Evolutionary conservation across 2,797 vertebrate species (phyloP).

Genomic region (Leptodactylus fallax): DNA sequence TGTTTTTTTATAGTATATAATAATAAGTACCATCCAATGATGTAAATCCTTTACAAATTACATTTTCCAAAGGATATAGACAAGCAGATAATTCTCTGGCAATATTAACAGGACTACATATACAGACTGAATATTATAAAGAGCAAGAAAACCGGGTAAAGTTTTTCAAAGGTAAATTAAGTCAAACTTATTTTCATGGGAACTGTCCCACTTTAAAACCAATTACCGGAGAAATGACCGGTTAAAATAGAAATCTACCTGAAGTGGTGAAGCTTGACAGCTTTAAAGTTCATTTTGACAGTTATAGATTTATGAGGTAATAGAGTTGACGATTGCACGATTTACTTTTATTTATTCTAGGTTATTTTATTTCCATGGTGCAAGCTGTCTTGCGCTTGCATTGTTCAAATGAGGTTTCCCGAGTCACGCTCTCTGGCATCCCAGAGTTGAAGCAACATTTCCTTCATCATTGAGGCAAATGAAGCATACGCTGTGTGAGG

Average conservation of each 20-base stretch:
- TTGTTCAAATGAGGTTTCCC: slow-evolving; percentile 43
- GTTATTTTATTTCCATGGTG: slow-evolving; percentile 50
- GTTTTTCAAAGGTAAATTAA: slow-evolving; percentile 46
- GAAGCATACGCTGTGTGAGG: slow-evolving; percentile 43
- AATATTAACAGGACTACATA: background rate
- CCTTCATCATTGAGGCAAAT: slow-evolving; percentile 57
- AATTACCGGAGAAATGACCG: slow-evolving; percentile 49
- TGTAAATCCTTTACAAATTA: background rate
- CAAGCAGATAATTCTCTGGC: background rate
- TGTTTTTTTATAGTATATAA: no score
- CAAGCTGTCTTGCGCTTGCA: slow-evolving; percentile 39
- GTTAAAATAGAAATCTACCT: slow-evolving; percentile 54
- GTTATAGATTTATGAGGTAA: slow-evolving; percentile 54
- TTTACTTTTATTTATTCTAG: slow-evolving; percentile 54
- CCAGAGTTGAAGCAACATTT: slow-evolving; percentile 52
- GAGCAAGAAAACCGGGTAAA: slow-evolving; percentile 10
- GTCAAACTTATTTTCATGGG: slow-evolving; percentile 46
- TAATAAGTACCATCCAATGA: background rate
- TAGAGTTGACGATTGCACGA: slow-evolving; percentile 51
- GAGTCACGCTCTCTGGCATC: slow-evolving; percentile 55
- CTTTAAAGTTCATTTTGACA: slow-evolving; percentile 43
- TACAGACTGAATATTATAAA: background rate
- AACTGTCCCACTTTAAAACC: slow-evolving; percentile 51
- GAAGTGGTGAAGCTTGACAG: slow-evolving; percentile 50
- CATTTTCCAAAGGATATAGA: background rate